These are phyloP conservation scores for Anguilla pacifica DNA, from an alignment of 2,797 vertebrate species.

Conservation along the genomic window DNA sequence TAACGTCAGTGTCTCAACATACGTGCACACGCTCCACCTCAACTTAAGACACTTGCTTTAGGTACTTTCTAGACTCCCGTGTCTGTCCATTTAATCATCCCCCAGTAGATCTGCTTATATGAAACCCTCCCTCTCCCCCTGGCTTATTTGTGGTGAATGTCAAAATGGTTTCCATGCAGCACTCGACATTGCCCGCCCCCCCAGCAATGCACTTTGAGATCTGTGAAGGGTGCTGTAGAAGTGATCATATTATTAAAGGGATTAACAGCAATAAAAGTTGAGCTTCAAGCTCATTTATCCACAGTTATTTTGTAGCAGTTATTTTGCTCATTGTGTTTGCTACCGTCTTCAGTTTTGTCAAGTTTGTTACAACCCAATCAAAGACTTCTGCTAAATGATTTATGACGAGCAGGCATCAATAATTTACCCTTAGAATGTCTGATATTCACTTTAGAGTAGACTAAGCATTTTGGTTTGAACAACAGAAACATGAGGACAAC, in stretches of 20 bases:
- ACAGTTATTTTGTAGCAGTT: too few relatives aligned
- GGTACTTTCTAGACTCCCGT: background rate
- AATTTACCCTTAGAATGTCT: background rate
- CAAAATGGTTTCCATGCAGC: background rate
- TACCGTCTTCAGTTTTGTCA: background rate
- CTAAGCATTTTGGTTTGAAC: background rate
- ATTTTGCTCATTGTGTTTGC: background rate
- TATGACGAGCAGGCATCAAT: background rate
- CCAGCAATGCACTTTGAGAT: background rate
- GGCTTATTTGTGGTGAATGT: background rate
- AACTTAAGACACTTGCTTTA: background rate
- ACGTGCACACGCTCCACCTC: background rate
- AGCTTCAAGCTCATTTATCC: too few relatives aligned
- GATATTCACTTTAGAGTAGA: background rate
- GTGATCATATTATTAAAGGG: background rate
- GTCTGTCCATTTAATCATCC: background rate
- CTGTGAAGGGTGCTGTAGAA: background rate
- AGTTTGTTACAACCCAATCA: background rate
- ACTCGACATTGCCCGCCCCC: background rate
- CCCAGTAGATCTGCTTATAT: background rate
- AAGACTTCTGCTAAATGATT: constrained; percentile 6
- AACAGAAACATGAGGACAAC: background rate
- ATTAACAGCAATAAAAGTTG: background rate
- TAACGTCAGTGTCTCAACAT: background rate
- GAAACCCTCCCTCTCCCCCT: background rate